A percentile compares a stretch with the other conserved stretches of the same genome.
phyloP scores from a whole-genome alignment of 23 tunicate genomes.

The Clavelina lepadiformis region DNA sequence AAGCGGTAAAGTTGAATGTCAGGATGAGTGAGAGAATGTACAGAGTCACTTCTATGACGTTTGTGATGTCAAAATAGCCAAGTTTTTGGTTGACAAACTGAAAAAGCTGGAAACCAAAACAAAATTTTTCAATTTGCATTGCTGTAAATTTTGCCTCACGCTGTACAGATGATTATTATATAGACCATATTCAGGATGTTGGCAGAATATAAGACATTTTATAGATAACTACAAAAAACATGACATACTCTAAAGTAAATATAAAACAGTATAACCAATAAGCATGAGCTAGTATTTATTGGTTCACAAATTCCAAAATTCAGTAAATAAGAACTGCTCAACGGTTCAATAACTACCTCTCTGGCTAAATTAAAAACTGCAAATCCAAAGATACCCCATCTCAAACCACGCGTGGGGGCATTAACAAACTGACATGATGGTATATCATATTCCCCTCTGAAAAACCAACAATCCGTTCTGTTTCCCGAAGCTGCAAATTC shows the following conservation, averaged over 20 bases:
- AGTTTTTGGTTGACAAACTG: constrained; percentile 59
- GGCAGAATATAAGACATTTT: no score
- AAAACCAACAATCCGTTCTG: constrained; percentile 27
- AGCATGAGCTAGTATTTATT: no score
- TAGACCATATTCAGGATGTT: no score
- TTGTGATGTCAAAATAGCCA: constrained; percentile 61
- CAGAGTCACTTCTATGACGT: constrained; percentile 63
- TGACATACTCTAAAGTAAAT: no score
- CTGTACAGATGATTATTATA: background rate
- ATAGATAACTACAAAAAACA: no score
- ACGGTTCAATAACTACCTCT: no score
- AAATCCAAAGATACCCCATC: constrained; percentile 72
- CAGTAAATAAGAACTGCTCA: no score
- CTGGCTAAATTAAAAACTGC: constrained; percentile 68
- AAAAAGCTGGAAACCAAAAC: constrained; percentile 27
- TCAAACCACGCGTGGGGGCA: constrained; percentile 11
- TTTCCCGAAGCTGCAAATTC: background rate
- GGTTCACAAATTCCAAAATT: no score
- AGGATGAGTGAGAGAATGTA: constrained; percentile 62
- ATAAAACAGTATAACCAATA: no score
- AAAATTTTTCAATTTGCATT: background rate
- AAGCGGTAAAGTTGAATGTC: constrained; percentile 41
- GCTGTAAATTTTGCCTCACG: background rate
- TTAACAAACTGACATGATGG: constrained; percentile 45
- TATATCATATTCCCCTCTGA: constrained; percentile 19